Percentiles rank a stretch among this genome's conserved stretches.
phyloP scores from a whole-genome alignment of 2,797 vertebrate species.

The Brotula barbata region DNA sequence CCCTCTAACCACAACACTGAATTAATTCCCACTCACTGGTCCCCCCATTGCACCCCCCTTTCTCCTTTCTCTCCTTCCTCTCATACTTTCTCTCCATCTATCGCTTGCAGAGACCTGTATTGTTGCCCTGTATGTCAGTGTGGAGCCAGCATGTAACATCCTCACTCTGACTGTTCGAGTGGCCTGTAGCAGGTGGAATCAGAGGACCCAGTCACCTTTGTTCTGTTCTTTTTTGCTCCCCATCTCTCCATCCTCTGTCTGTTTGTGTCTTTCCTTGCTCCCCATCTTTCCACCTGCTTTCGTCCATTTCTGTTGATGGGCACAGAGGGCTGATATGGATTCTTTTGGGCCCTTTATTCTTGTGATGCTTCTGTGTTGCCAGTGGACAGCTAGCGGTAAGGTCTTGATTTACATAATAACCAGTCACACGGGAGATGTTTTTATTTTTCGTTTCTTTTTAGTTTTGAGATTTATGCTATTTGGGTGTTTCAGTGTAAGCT shows the following conservation, averaged over 20 bases:
- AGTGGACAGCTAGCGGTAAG: slow-evolving; percentile 73
- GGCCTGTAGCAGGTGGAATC: slow-evolving; percentile 63
- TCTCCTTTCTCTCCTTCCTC: slow-evolving; percentile 3
- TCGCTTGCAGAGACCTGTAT: slow-evolving; percentile 23
- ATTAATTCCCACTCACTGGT: slow-evolving; percentile 41
- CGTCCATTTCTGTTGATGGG: slow-evolving; percentile 66
- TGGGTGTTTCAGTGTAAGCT: slow-evolving; percentile 23
- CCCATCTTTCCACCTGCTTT: slow-evolving; percentile 52
- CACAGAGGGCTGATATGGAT: slow-evolving; percentile 71
- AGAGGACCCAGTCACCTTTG: slow-evolving; percentile 27
- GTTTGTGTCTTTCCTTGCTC: slow-evolving; percentile 38
- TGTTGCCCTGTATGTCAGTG: slow-evolving; percentile 19
- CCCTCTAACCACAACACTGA: slow-evolving; percentile 36
- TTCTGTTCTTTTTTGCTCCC: slow-evolving; percentile 4
- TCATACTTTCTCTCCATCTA: slow-evolving; percentile 6
- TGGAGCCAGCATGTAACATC: slow-evolving; percentile 30
- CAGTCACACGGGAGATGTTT: slow-evolving; percentile 27
- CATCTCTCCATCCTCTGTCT: slow-evolving; percentile 11
- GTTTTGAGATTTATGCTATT: slow-evolving; percentile 23
- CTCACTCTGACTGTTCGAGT: slow-evolving; percentile 33
- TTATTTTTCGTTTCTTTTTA: slow-evolving; percentile 3
- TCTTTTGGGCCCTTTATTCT: slow-evolving; percentile 64
- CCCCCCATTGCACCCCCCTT: neutral
- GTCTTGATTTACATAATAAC: slow-evolving; percentile 44
- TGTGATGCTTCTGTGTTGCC: slow-evolving; percentile 57